Conservation (phyloP, 2,888 invertebrate species). For the Acrocyrtus sp. region DNA sequence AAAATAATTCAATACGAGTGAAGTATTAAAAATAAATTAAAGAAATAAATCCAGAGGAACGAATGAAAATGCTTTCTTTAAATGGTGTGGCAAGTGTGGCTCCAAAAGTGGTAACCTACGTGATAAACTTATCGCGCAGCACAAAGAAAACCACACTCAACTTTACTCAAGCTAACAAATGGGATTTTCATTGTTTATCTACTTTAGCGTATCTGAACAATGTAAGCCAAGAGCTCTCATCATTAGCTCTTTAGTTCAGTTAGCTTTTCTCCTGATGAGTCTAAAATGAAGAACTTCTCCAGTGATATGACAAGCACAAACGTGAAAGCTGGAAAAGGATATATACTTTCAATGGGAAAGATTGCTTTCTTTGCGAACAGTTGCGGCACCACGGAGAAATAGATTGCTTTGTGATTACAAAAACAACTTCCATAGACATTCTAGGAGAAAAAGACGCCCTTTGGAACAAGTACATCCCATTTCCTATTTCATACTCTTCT, state of each 20-base stretch:
- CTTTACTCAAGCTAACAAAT: conserved; percentile 25
- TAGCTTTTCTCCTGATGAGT: background rate
- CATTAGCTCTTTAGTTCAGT: conserved; percentile 29
- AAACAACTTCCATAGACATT: no score
- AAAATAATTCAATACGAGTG: no score
- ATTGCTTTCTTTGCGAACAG: no score
- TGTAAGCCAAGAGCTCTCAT: conserved; percentile 29
- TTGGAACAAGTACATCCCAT: no score
- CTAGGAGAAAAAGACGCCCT: no score
- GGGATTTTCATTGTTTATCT: conserved; percentile 30
- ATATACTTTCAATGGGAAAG: conserved; percentile 1
- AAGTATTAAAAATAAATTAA: no score
- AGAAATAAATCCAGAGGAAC: no score
- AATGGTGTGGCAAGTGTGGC: no score
- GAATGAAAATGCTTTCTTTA: no score
- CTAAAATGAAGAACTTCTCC: conserved; percentile 14
- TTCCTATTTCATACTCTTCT: no score
- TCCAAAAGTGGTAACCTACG: conserved; percentile 9
- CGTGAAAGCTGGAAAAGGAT: conserved; percentile 1
- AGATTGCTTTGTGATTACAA: no score
- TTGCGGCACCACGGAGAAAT: background rate
- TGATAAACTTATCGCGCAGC: background rate
- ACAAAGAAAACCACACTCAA: conserved; percentile 5
- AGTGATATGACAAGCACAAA: conserved; percentile 2
- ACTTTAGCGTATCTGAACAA: conserved; percentile 1